Evolutionary conservation across 1,140 invertebrate genomes (phyloP).

Genomic region (Goniozus legneri): DNA sequence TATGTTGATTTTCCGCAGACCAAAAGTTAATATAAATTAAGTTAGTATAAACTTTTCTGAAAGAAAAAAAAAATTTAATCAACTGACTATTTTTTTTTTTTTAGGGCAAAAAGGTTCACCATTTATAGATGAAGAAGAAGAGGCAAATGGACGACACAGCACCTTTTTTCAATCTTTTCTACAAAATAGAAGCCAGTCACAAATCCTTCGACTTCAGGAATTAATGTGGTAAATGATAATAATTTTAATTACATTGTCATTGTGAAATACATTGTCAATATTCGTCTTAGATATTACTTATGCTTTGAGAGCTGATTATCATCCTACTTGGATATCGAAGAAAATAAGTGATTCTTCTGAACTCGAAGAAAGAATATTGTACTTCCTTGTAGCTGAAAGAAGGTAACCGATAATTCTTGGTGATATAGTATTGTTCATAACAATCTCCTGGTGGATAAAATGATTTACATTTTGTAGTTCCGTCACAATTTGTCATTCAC

Average conservation of each 20-base stretch:
- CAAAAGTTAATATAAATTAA: slow-evolving; percentile 1
- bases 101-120: no score
- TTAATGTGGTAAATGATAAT: slow-evolving; percentile 56
- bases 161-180: slow-evolving; percentile 51
- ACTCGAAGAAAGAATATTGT: slow-evolving; percentile 86
- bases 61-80: slow-evolving; percentile 4
- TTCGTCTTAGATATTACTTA: slow-evolving; percentile 84
- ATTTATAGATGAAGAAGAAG: slow-evolving; percentile 65
- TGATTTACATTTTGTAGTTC: slow-evolving; percentile 75
- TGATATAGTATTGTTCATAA: slow-evolving; percentile 66
- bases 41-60: background rate
- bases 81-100: no score
- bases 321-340: slow-evolving; percentile 73
- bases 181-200: no score
- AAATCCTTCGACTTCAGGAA: no score
- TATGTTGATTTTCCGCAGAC: no score
- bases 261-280: slow-evolving; percentile 67
- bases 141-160: slow-evolving; percentile 70
- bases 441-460: slow-evolving; percentile 68
- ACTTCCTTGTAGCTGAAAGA: slow-evolving; percentile 82
- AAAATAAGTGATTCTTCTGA: no score
- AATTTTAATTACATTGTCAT: slow-evolving; percentile 58
- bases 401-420: slow-evolving; percentile 94
- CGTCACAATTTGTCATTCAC: no score
- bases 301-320: slow-evolving; percentile 62